These are phyloP conservation scores for Siniperca chuatsi DNA, from an alignment of 2,113 vertebrate genomes.

Conservation along the genomic window DNA sequence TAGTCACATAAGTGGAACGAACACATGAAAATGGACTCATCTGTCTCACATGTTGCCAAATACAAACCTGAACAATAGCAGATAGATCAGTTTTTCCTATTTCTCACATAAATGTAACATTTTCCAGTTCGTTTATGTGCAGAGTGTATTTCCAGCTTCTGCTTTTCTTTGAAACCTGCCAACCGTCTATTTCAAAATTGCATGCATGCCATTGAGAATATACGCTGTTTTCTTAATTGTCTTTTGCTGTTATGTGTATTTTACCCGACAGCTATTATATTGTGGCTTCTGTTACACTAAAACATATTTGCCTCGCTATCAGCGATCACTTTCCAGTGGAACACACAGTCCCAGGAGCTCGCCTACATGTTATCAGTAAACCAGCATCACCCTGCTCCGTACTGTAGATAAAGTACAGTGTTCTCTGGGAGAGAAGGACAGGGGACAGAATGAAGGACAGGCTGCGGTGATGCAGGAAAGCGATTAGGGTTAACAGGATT, in stretches of 20 bases:
- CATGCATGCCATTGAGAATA: neutral
- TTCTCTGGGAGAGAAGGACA: conserved; percentile 45
- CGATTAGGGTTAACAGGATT: conserved; percentile 84
- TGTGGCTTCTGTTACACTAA: conserved; percentile 14
- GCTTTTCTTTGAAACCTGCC: conserved; percentile 11
- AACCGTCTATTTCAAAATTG: conserved; percentile 21
- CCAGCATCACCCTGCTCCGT: conserved; percentile 51
- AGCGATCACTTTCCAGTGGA: conserved; percentile 45
- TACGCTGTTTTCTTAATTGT: neutral
- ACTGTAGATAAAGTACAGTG: conserved; percentile 52
- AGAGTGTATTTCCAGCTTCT: conserved; percentile 20
- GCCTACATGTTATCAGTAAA: conserved; percentile 57
- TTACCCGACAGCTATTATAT: neutral
- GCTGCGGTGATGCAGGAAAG: conserved; percentile 75
- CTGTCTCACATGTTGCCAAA: conserved; percentile 9
- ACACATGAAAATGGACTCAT: neutral
- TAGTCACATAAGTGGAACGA: neutral
- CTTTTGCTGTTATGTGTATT: neutral
- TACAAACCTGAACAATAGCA: neutral
- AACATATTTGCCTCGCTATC: conserved; percentile 12
- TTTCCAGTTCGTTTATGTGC: conserved; percentile 36
- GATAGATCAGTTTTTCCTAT: conserved; percentile 8
- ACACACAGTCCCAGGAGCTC: conserved; percentile 42
- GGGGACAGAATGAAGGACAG: conserved; percentile 52
- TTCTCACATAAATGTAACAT: conserved; percentile 17